These are phyloP conservation scores for Orthonevra nobilis DNA, from an alignment of 2,888 invertebrate genomes.

Conservation along the genomic window DNA sequence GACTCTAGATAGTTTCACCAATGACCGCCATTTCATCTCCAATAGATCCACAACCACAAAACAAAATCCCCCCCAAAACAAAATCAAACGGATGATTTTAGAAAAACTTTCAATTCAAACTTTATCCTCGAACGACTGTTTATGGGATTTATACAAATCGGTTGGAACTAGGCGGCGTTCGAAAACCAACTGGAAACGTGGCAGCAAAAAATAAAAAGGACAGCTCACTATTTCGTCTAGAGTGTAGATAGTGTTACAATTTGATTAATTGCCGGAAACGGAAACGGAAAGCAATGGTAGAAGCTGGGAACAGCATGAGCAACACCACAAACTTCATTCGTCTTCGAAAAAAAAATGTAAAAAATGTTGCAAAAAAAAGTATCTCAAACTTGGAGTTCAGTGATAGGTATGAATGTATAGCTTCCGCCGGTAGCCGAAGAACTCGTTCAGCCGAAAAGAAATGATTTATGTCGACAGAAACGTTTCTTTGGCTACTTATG, in stretches of 20 bases:
- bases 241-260: constrained; percentile 57
- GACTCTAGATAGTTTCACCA: constrained; percentile 31
- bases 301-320: constrained; percentile 59
- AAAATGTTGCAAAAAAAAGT: constrained; percentile 22
- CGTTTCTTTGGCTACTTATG: constrained; percentile 72
- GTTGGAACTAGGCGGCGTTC: constrained; percentile 30
- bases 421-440: constrained; percentile 22
- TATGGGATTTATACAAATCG: constrained; percentile 59
- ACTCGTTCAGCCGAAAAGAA: constrained; percentile 16
- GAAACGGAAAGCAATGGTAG: constrained; percentile 61
- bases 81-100: constrained; percentile 14
- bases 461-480: constrained; percentile 60
- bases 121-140: constrained; percentile 57
- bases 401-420: constrained; percentile 45
- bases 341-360: constrained; percentile 3
- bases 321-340: constrained; percentile 54
- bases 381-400: constrained; percentile 19
- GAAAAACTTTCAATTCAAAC: constrained; percentile 53
- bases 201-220: neutral
- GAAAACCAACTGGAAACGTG: constrained; percentile 4
- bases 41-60: constrained; percentile 1
- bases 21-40: constrained; percentile 35
- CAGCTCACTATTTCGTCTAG: constrained; percentile 2
- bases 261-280: constrained; percentile 70
- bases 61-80: constrained; percentile 6